Conservation (phyloP, 2,797 vertebrate species). For the Vireo griseus region DNA sequence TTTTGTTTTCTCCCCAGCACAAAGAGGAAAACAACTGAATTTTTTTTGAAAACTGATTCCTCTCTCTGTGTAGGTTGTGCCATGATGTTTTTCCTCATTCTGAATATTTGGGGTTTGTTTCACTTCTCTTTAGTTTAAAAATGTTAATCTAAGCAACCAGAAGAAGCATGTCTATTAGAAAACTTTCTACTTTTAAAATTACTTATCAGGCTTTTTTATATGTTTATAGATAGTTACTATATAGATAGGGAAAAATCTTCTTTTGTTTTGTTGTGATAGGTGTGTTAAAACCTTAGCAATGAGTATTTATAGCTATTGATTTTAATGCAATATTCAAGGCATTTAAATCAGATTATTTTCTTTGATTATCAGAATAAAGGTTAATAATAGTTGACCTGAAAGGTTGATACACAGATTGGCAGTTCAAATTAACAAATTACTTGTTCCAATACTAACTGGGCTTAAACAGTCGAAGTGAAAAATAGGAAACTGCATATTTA, state of each 20-base stretch:
- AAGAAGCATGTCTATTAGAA: background rate
- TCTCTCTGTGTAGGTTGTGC: background rate
- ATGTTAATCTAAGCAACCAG: background rate
- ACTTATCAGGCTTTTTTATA: background rate
- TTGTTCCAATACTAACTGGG: background rate
- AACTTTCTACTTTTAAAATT: background rate
- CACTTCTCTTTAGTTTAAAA: background rate
- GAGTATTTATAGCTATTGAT: slow-evolving; percentile 65
- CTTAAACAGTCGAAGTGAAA: background rate
- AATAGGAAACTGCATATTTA: background rate
- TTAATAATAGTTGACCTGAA: slow-evolving; percentile 61
- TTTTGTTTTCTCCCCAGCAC: background rate
- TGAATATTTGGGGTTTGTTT: background rate
- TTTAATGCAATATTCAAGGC: slow-evolving; percentile 61
- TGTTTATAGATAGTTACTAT: background rate
- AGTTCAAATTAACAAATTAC: slow-evolving; percentile 56
- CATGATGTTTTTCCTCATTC: background rate
- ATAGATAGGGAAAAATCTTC: slow-evolving; percentile 5
- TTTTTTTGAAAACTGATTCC: slow-evolving; percentile 31
- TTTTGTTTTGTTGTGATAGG: slow-evolving; percentile 36
- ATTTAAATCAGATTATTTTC: slow-evolving; percentile 46
- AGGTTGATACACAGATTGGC: slow-evolving; percentile 43
- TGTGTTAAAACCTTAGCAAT: slow-evolving; percentile 53
- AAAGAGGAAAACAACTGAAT: slow-evolving; percentile 19
- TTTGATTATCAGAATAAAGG: slow-evolving; percentile 65